phyloP scores from a whole-genome alignment of 1,140 invertebrate genomes.

The Phymorhynchus buccinoides region DNA sequence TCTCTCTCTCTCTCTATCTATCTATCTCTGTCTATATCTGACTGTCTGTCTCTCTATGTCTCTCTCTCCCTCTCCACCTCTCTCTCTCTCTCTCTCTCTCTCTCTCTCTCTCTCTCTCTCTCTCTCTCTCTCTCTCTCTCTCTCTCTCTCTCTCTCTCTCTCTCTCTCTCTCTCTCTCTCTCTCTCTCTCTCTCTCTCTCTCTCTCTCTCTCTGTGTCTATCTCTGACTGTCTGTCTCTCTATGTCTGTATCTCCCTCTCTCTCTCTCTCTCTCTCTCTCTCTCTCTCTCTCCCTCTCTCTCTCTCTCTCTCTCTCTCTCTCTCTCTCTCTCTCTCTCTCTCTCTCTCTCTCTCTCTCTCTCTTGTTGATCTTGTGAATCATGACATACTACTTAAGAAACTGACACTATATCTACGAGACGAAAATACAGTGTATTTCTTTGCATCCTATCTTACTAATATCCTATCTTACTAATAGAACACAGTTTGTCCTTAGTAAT shows the following conservation, averaged over 20 bases:
- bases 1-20: too few relatives aligned
- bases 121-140: conserved; percentile 25
- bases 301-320: background rate
- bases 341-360: background rate
- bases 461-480: too few relatives aligned
- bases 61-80: background rate
- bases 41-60: too few relatives aligned
- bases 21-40: too few relatives aligned
- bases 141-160: conserved; percentile 11
- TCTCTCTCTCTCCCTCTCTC: background rate
- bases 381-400: too few relatives aligned
- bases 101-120: conserved; percentile 36
- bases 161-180: conserved; percentile 29
- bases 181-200: conserved; percentile 34
- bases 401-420: too few relatives aligned
- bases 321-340: background rate
- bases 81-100: conserved; percentile 28
- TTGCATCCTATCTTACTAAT: too few relatives aligned
- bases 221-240: background rate
- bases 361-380: too few relatives aligned
- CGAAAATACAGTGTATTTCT: too few relatives aligned
- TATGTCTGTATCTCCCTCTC: background rate
- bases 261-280: background rate
- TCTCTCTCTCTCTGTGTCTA: conserved; percentile 39
- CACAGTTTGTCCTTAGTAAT: too few relatives aligned